Conservation (phyloP, 2,797 vertebrate species). For the Pangasius mekongensis region DNA sequence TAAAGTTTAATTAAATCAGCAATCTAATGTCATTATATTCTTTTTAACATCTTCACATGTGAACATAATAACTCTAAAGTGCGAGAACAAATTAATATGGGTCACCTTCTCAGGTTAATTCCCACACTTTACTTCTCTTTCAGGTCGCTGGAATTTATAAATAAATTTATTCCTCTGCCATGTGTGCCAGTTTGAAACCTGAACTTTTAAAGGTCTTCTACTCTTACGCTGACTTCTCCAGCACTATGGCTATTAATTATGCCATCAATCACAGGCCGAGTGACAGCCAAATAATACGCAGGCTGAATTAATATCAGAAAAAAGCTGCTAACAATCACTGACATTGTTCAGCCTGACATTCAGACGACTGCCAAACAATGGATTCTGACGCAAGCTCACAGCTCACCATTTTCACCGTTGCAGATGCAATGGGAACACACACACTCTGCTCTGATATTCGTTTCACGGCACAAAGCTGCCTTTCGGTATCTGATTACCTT, state of each 20-base stretch:
- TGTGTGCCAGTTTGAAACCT: slow-evolving; percentile 8
- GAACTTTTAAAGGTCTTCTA: slow-evolving; percentile 19
- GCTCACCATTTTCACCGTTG: not conserved
- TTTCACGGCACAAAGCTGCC: slow-evolving; percentile 2
- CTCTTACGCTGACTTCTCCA: slow-evolving; percentile 63
- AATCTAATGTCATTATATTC: not conserved
- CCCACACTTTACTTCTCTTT: not conserved
- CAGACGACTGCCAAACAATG: not conserved
- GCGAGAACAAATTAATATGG: not conserved
- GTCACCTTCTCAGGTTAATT: slow-evolving; percentile 11
- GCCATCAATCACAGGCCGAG: slow-evolving; percentile 72
- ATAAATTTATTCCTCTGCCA: not conserved
- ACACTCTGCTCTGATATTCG: not conserved
- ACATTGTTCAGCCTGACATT: not conserved
- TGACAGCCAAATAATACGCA: slow-evolving; percentile 66
- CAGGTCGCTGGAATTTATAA: not conserved
- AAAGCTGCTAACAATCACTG: slow-evolving; percentile 58
- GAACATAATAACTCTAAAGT: not conserved
- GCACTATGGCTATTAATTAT: slow-evolving; percentile 71
- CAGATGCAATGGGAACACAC: not conserved
- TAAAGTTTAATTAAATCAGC: not conserved
- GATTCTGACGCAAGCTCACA: not conserved
- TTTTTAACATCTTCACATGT: not conserved
- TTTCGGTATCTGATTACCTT: slow-evolving; percentile 16
- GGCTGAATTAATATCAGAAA: slow-evolving; percentile 71